Conservation (phyloP, 2,797 vertebrate species). For the Hippocampus kuda region DNA sequence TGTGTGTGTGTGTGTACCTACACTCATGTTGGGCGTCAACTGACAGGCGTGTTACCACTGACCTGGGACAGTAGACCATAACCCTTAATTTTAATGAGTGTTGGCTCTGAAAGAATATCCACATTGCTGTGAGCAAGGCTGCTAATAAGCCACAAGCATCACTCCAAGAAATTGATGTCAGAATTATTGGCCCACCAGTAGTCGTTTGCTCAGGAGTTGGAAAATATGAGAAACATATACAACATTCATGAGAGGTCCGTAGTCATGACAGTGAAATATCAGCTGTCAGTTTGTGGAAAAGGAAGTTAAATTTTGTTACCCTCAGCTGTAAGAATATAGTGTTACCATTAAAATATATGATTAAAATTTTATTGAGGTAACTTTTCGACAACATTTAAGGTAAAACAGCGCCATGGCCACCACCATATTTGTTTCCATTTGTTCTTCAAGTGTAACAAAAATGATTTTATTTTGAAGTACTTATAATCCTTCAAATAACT, state of each 20-base stretch:
- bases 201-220: constrained; percentile 2
- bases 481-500: background rate
- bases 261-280: background rate
- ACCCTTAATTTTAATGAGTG: constrained; percentile 3
- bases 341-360: background rate
- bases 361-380: background rate
- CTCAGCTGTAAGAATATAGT: background rate
- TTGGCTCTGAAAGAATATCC: background rate
- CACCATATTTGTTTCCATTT: background rate
- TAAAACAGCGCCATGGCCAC: background rate
- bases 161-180: background rate
- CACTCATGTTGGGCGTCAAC: constrained; percentile 2
- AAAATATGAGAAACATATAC: background rate
- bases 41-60: constrained; percentile 3
- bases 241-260: background rate
- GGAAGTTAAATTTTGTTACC: background rate
- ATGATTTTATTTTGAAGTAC: background rate
- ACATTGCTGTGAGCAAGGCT: background rate
- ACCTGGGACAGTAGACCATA: background rate
- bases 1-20: constrained; percentile 5
- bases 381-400: background rate
- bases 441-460: background rate
- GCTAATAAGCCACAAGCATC: constrained; percentile 1
- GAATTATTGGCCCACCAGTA: background rate
- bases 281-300: background rate